Evolutionary conservation across 2,888 invertebrate species (phyloP).

Genomic region (Drosophila kambysellisi): DNA sequence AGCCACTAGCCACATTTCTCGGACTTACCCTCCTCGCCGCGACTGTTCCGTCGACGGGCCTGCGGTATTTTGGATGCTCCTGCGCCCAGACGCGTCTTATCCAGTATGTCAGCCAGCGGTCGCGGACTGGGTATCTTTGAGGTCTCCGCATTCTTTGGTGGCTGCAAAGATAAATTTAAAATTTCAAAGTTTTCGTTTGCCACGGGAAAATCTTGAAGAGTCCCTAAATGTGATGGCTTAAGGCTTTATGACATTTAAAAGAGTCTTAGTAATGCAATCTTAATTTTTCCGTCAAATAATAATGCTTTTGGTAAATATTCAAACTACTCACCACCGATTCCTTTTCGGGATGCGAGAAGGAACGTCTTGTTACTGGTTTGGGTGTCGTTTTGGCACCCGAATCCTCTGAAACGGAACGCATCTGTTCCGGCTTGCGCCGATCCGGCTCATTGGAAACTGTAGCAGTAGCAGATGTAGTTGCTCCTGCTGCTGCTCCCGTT

Average conservation of each 20-base stretch:
- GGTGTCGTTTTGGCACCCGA: constrained; percentile 80
- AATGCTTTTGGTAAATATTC: neutral
- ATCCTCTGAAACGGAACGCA: constrained; percentile 85
- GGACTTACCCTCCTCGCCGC: constrained; percentile 77
- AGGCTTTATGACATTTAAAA: neutral
- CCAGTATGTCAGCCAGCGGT: constrained; percentile 82
- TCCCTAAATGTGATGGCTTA: neutral
- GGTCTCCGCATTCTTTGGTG: constrained; percentile 78
- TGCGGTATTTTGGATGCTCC: constrained; percentile 81
- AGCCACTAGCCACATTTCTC: constrained; percentile 28
- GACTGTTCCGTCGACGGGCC: constrained; percentile 79
- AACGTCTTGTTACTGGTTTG: constrained; percentile 84
- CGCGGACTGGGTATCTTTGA: constrained; percentile 84
- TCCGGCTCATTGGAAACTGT: constrained; percentile 36
- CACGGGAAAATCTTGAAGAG: neutral
- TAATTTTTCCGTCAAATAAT: neutral
- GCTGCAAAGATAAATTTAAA: constrained; percentile 48
- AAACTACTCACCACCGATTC: constrained; percentile 77
- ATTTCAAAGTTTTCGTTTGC: neutral
- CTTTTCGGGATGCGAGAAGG: constrained; percentile 84
- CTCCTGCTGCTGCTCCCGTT: neutral
- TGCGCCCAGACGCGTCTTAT: constrained; percentile 72
- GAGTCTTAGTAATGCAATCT: neutral
- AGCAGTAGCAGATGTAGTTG: neutral
- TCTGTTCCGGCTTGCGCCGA: constrained; percentile 83